These are phyloP conservation scores for Globodera ellingtonae DNA, from an alignment of 1,140 invertebrate genomes.

Conservation along the genomic window DNA sequence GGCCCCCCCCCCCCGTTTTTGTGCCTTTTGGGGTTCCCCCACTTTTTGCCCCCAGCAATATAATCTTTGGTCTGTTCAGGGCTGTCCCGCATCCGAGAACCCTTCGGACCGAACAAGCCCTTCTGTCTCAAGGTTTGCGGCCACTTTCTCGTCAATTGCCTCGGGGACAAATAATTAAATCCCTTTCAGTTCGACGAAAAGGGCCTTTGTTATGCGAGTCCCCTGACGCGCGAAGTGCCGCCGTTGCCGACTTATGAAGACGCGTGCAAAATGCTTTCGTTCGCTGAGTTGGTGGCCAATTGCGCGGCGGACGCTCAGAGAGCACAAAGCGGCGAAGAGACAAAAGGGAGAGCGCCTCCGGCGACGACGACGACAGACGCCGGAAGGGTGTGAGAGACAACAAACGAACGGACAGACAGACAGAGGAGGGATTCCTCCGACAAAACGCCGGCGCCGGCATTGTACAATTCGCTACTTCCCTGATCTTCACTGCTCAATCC, in stretches of 20 bases:
- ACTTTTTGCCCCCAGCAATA: not conserved
- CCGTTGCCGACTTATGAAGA: conserved; percentile 40
- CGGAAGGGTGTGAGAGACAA: too few species aligned
- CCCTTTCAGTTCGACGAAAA: conserved; percentile 37
- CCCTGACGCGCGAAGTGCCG: conserved; percentile 40
- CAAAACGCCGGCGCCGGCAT: too few species aligned
- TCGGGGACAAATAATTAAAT: not conserved
- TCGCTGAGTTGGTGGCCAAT: conserved; percentile 11
- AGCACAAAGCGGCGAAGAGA: not conserved
- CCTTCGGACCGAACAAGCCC: conserved; percentile 34
- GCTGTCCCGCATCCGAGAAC: conserved; percentile 25
- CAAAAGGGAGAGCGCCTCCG: too few species aligned
- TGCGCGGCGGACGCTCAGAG: not conserved
- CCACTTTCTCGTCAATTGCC: not conserved
- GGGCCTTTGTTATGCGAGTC: conserved; percentile 41
- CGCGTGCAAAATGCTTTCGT: conserved; percentile 34
- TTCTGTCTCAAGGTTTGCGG: conserved; percentile 32
- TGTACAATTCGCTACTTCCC: too few species aligned
- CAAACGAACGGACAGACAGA: too few species aligned
- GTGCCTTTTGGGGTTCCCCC: not conserved
- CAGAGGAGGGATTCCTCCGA: too few species aligned
- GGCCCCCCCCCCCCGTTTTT: not conserved
- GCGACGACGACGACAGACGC: too few species aligned
- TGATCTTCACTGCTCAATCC: not conserved
- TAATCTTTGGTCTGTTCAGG: conserved; percentile 14